Base-by-base conservation (phyloP, 2,888 invertebrate genomes). In the Monoplex corrugatus region DNA sequence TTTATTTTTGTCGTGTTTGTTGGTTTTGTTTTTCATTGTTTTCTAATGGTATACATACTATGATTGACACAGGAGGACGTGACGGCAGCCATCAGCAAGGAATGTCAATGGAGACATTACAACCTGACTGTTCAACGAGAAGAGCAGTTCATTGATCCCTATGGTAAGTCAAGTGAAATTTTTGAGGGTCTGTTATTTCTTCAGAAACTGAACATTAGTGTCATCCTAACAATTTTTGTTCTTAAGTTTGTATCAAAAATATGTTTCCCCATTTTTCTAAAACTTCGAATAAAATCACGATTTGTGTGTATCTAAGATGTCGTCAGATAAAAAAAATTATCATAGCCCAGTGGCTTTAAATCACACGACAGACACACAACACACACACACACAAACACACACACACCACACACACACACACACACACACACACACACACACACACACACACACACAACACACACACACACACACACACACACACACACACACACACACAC, bases 81-180 rank as follows among this genome's bases (percentile, higher is more conserved):
- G 40, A 92, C 92, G 0, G 91, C 93, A 68, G 93, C 90, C 75
- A 92, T 95, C 44, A 93, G 94, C 89, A 95, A 95, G 89, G 95
- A 96, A n/a, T 95, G 96, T 88, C 92, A 93, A 43, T 95, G 95
- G 95, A 90, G 94, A 45, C 93, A 94, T 44, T 96, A 94, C 89
- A 95, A 95, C 85, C 90, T 95, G 28, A 92, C 95, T 0, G 93
- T 92, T 23, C 92, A 92, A 68, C 91, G 95, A 87, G 93, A 95
- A 85, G 83, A 88, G 3, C 93, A 95, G 28, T 92, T 93, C 87
- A 94, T 94, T 6, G 93, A 95, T 86, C 80, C 95, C 16, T 95
- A 95, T 80, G 92, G 95, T 95, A 92, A 93, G 92, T 91, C n/a
- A n/a, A n/a, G n/a, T n/a, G n/a, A n/a, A n/a, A n/a, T n/a, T n/a